A percentile compares a stretch with the other conserved stretches of the same genome.
Conservation (phyloP, 1,140 invertebrate genomes). For the Lasioglossum albipes region DNA sequence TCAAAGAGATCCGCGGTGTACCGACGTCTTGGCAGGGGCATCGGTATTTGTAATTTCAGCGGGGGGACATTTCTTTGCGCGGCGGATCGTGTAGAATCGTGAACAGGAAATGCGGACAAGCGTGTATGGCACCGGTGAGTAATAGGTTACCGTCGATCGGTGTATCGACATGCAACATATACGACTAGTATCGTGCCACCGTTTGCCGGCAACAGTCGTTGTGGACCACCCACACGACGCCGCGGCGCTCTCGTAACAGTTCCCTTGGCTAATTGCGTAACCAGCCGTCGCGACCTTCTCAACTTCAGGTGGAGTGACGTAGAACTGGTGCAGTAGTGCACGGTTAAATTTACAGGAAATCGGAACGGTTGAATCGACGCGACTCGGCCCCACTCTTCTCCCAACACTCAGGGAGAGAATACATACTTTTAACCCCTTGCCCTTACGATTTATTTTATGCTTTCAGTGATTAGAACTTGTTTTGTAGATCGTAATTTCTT, state of each 20-base stretch:
- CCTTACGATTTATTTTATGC: too few relatives aligned
- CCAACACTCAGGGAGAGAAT: too few relatives aligned
- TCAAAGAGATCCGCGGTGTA: too few relatives aligned
- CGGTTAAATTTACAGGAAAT: not conserved
- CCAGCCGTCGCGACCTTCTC: conserved; percentile 35
- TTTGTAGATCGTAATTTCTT: too few relatives aligned
- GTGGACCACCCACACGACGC: conserved; percentile 65
- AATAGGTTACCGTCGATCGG: conserved; percentile 46
- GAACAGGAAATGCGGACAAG: conserved; percentile 15
- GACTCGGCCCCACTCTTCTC: too few relatives aligned
- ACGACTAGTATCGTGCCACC: conserved; percentile 69
- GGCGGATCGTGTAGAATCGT: not conserved
- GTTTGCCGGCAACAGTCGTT: conserved; percentile 38
- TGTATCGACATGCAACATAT: conserved; percentile 54
- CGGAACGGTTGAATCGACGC: not conserved
- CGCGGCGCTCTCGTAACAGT: conserved; percentile 28
- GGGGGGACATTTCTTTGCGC: too few relatives aligned
- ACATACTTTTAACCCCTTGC: too few relatives aligned
- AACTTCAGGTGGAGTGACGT: conserved; percentile 41
- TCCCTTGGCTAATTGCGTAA: conserved; percentile 56
- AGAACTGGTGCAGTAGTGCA: not conserved
- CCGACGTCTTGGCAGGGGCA: too few relatives aligned
- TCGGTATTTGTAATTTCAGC: too few relatives aligned
- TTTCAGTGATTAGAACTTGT: too few relatives aligned
- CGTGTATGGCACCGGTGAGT: conserved; percentile 46